phyloP scores from a whole-genome alignment of 2,113 vertebrate genomes.

The Chascanopsetta lugubris region DNA sequence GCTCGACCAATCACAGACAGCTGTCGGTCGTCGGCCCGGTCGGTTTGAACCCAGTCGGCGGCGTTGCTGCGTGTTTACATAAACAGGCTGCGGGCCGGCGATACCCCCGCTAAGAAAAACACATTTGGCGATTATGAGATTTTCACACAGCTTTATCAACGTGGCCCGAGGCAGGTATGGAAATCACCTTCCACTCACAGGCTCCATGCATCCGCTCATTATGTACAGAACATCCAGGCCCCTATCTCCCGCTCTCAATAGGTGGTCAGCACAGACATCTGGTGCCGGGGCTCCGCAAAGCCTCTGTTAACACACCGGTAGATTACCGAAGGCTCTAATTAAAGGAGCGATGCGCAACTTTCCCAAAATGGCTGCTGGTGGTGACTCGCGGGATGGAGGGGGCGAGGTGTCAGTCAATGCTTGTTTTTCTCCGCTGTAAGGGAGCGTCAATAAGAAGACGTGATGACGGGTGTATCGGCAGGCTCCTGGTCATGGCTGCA shows the following conservation, averaged over 20 bases:
- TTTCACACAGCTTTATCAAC: constrained; percentile 2
- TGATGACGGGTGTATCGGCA: too few species aligned
- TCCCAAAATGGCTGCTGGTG: too few species aligned
- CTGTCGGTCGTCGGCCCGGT: neutral
- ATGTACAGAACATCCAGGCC: neutral
- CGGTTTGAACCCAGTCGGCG: neutral
- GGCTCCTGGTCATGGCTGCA: too few species aligned
- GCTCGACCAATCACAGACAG: neutral
- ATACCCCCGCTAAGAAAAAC: constrained; percentile 22
- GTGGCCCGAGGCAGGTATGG: neutral
- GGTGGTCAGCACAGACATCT: neutral
- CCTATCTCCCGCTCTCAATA: neutral
- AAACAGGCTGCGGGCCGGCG: constrained; percentile 25
- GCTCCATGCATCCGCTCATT: constrained; percentile 1
- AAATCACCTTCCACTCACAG: neutral
- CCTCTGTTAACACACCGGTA: too few species aligned
- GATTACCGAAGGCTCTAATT: neutral
- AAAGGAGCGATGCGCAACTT: neutral
- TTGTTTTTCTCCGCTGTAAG: too few species aligned
- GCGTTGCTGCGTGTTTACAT: neutral
- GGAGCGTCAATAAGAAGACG: too few species aligned
- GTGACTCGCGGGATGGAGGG: too few species aligned
- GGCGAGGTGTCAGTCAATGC: too few species aligned
- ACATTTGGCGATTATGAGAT: neutral
- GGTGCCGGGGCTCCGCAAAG: neutral